Percentiles rank a stretch among this genome's conserved stretches.
phyloP scores from a whole-genome alignment of 2,113 vertebrate species.

The Ciconia boyciana region DNA sequence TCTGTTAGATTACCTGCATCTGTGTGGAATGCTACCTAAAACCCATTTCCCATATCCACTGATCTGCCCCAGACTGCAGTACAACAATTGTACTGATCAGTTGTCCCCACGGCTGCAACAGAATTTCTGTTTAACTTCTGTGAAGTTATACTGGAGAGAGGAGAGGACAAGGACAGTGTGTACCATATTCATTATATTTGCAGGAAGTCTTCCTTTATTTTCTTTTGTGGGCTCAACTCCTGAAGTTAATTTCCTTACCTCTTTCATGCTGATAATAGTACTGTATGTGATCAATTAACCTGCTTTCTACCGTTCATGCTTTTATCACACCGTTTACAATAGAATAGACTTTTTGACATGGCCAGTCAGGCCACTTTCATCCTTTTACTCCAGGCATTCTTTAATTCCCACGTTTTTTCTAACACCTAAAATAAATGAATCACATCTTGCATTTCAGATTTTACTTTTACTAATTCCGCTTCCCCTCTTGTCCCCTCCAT shows the following conservation, averaged over 20 bases:
- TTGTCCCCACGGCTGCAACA: neutral
- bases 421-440: neutral
- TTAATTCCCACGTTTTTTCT: neutral
- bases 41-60: neutral
- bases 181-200: neutral
- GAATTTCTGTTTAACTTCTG: neutral
- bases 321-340: neutral
- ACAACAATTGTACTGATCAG: neutral
- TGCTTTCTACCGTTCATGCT: neutral
- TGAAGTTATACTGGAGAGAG: neutral
- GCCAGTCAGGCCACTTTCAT: neutral
- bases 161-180: neutral
- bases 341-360: neutral
- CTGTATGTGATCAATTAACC: neutral
- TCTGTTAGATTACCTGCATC: neutral
- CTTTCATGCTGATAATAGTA: neutral
- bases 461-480: neutral
- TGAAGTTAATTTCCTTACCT: neutral
- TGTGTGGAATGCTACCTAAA: neutral
- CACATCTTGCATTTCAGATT: neutral
- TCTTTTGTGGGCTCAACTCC: neutral
- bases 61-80: neutral
- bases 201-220: neutral
- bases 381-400: neutral
- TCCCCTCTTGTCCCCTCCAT: neutral